These are phyloP conservation scores for Sarcophaga caerulescens DNA, from an alignment of 2,888 invertebrate genomes.

Conservation along the genomic window DNA sequence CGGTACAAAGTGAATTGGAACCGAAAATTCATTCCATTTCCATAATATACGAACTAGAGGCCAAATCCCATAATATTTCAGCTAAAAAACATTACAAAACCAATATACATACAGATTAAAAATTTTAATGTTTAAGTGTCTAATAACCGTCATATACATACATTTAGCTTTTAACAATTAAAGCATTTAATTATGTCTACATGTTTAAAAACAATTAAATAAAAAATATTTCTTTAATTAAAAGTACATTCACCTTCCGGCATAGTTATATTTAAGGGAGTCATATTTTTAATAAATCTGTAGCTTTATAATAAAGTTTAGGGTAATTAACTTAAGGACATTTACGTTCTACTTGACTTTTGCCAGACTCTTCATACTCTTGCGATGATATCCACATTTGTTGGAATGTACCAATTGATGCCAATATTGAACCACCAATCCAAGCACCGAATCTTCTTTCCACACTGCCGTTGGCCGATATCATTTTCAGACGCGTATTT, in stretches of 20 bases:
- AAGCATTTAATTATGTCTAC: conserved; percentile 19
- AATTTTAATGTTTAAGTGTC: conserved; percentile 4
- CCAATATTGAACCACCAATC: conserved; percentile 99
- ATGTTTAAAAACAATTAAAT: background rate
- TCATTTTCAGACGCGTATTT: conserved; percentile 95
- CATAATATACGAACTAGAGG: conserved; percentile 73
- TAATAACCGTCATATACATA: background rate
- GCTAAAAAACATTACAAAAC: conserved; percentile 4
- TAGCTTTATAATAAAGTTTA: conserved; percentile 15
- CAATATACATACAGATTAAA: background rate
- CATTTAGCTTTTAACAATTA: background rate
- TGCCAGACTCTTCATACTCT: conserved; percentile 99
- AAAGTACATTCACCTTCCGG: background rate
- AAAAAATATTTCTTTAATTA: background rate
- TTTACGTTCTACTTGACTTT: conserved; percentile 97
- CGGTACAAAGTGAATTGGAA: conserved; percentile 7
- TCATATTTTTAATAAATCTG: background rate
- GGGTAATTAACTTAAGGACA: conserved; percentile 85
- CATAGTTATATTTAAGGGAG: background rate
- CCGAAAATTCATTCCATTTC: conserved; percentile 73
- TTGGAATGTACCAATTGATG: conserved; percentile 99
- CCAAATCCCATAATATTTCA: background rate
- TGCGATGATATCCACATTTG: conserved; percentile 99
- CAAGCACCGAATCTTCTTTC: conserved; percentile 98
- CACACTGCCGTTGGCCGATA: conserved; percentile 93